Evolutionary conservation across 1,140 invertebrate genomes (phyloP), one percentile per base, ranked within the genome.

Genomic region (Vanessa tameamea): DNA sequence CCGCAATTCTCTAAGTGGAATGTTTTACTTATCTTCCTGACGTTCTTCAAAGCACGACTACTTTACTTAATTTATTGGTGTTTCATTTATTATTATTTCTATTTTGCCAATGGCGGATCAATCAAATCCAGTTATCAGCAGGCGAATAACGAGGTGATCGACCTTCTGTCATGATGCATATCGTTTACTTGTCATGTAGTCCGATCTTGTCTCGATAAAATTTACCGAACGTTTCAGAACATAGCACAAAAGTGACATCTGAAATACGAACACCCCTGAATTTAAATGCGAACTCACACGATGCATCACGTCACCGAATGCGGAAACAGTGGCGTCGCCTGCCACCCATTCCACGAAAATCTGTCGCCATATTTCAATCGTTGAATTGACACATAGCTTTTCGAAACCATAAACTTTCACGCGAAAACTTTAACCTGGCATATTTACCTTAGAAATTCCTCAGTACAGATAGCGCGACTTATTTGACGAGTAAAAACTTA

Each of bases 401-500:
- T 76, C 80, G 73, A 81, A 80, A 84, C 82, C 83, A 82, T 86
- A 91, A 92, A 92, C 71, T 92, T 92, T 85, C 79, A 81, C 81
- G 84, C 81, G 80, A 87, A 90, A 92, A 91, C 85, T 92, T 91
- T 85, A 87, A 87, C 90, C 87, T 90, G 88, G 82, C 85, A 89
- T 91, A 91, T 91, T 92, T 91, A 90, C 89, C 87, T 88, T 88
- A 84, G 84, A 84, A 84, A 84, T 85, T 88, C 84, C 74, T 77
- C 79, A 81, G 85, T 86, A 89, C 84, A 87, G 77, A 80, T 82
- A 89, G 80, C 82, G 80, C 78, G 84, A 88, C 78, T 82, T 82
- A 78, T 86, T 91, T 91, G 91, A 92, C 89, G 90, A 92, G 88
- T 90, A 84, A 85, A 91, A 91, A 91, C 80, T 91, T 89, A 88